Conservation (phyloP, 2,797 vertebrate genomes). For the Scleropages formosus region DNA sequence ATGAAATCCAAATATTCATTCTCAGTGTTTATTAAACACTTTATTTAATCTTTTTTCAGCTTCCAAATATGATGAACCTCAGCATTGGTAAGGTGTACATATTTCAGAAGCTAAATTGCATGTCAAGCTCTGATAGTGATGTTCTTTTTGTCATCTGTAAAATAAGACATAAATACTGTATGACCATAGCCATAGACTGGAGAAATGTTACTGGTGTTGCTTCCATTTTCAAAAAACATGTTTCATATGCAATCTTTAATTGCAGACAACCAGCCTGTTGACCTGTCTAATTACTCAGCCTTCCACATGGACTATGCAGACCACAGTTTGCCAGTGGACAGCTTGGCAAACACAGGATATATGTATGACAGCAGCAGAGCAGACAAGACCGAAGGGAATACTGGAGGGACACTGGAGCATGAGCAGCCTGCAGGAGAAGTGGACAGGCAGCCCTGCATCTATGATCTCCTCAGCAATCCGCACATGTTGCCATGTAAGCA, state of each 20-base stretch:
- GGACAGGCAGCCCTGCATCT: constrained; percentile 62
- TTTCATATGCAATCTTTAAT: neutral
- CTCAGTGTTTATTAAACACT: neutral
- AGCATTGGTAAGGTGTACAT: constrained; percentile 60
- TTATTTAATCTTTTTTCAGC: constrained; percentile 51
- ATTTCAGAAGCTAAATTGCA: too few relatives aligned
- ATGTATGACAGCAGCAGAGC: too few relatives aligned
- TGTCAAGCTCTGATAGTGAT: too few relatives aligned
- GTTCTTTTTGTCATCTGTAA: too few relatives aligned
- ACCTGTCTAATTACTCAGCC: constrained; percentile 47
- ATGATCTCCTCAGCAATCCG: constrained; percentile 81
- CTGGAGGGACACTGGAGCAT: constrained; percentile 40
- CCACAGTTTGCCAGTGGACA: too few relatives aligned
- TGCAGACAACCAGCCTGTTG: constrained; percentile 55
- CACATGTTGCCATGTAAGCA: constrained; percentile 85
- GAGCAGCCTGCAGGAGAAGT: constrained; percentile 49
- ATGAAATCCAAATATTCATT: too few relatives aligned
- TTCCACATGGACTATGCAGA: constrained; percentile 38
- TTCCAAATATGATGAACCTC: constrained; percentile 66
- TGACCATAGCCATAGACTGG: too few relatives aligned
- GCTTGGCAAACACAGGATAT: too few relatives aligned
- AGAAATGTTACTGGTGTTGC: too few relatives aligned
- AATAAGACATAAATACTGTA: too few relatives aligned
- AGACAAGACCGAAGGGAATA: too few relatives aligned
- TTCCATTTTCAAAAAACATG: neutral